phyloP scores from a whole-genome alignment of 2,888 invertebrate species.

The Ditylenchus weischeri region DNA sequence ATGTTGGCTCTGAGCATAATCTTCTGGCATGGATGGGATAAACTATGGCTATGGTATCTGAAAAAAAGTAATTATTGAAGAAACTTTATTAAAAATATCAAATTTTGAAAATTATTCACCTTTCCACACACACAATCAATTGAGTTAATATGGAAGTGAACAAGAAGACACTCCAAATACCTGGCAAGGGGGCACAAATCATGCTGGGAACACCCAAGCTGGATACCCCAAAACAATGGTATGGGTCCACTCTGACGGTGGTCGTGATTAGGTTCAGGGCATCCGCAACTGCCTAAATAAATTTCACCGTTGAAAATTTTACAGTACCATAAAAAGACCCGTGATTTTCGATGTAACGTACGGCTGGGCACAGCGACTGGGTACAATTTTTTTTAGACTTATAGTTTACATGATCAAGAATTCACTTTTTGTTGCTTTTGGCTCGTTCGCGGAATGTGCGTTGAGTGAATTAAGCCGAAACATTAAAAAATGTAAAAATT shows the following conservation, averaged over 20 bases:
- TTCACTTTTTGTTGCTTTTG: no score
- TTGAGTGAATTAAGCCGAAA: no score
- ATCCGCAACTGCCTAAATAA: slow-evolving; percentile 52
- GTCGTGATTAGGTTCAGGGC: slow-evolving; percentile 48
- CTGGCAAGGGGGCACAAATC: slow-evolving; percentile 61
- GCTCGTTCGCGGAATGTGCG: no score
- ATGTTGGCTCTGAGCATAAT: slow-evolving; percentile 42
- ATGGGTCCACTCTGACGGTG: slow-evolving; percentile 50
- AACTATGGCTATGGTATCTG: slow-evolving; percentile 57
- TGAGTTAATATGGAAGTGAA: slow-evolving; percentile 62
- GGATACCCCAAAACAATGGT: slow-evolving; percentile 41
- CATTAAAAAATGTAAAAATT: no score
- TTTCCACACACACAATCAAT: slow-evolving; percentile 62
- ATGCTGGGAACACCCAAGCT: slow-evolving; percentile 42
- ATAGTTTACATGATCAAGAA: no score
- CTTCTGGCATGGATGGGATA: slow-evolving; percentile 53
- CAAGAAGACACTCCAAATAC: slow-evolving; percentile 60
- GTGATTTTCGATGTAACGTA: no score
- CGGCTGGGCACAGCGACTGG: no score
- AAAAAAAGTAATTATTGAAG: slow-evolving; percentile 19
- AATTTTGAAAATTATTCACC: slow-evolving; percentile 41
- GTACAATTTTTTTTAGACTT: no score
- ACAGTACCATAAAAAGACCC: no score
- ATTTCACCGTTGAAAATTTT: background rate
- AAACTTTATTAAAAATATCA: background rate